phyloP scores from a whole-genome alignment of 2,888 invertebrate species.

The Hydrotaea diabolus region DNA sequence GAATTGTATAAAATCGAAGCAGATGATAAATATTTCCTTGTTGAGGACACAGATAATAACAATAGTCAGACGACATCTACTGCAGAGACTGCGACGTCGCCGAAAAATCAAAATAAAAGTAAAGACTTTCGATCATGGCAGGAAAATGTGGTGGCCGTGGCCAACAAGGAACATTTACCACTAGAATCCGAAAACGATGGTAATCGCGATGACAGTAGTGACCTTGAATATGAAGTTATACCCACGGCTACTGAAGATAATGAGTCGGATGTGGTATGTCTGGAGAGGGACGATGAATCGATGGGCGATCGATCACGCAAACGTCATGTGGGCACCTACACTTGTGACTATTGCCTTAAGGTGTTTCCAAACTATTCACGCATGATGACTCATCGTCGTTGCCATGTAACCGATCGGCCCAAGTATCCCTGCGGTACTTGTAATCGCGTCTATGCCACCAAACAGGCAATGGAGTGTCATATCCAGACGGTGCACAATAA shows the following conservation, averaged over 20 bases:
- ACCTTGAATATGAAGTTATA: neutral
- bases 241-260: conserved; percentile 42
- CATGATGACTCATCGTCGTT: conserved; percentile 69
- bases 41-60: conserved; percentile 9
- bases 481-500: conserved; percentile 70
- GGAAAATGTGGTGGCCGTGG: conserved; percentile 67
- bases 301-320: conserved; percentile 37
- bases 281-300: neutral
- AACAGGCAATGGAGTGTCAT: conserved; percentile 72
- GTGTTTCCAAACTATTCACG: conserved; percentile 69
- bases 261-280: neutral
- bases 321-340: conserved; percentile 65
- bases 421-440: conserved; percentile 68
- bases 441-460: conserved; percentile 71
- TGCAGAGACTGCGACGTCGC: conserved; percentile 39
- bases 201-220: neutral
- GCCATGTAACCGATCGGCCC: conserved; percentile 68
- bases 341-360: conserved; percentile 69
- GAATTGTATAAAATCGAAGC: conserved; percentile 11
- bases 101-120: conserved; percentile 13
- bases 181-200: conserved; percentile 20
- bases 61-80: neutral
- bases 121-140: conserved; percentile 62
- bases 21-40: conserved; percentile 22
- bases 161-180: conserved; percentile 66